Conservation (phyloP, 2,797 vertebrate genomes). For the Acanthornis magna region DNA sequence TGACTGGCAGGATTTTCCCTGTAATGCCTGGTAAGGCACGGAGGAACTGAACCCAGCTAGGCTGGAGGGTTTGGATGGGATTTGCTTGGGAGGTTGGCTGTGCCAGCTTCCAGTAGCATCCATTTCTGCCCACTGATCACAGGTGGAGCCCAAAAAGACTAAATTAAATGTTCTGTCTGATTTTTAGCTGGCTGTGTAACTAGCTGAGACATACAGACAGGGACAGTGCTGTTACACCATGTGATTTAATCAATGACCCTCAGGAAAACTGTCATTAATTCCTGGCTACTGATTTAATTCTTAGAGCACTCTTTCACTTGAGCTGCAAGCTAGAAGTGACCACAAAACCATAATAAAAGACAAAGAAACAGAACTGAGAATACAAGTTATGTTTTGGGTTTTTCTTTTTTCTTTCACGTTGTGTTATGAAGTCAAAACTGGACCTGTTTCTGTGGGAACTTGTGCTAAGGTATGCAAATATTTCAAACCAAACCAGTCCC, state of each 20-base stretch:
- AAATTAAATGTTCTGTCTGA: background rate
- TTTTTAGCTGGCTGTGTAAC: background rate
- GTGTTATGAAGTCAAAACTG: slow-evolving; percentile 53
- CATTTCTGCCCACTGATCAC: background rate
- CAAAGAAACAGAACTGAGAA: background rate
- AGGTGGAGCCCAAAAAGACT: background rate
- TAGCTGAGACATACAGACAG: background rate
- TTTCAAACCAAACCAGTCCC: slow-evolving; percentile 53
- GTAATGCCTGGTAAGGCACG: background rate
- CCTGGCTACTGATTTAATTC: background rate
- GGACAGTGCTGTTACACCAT: background rate
- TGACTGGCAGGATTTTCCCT: background rate
- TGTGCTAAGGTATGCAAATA: slow-evolving; percentile 66
- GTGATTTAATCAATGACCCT: background rate
- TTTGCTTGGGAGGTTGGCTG: background rate
- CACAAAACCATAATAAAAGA: background rate
- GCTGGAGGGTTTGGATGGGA: background rate
- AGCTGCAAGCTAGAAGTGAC: background rate
- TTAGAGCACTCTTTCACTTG: background rate
- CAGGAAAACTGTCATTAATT: background rate
- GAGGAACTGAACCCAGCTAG: background rate
- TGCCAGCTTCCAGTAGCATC: background rate
- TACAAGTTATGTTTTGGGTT: background rate
- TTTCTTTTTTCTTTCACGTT: background rate
- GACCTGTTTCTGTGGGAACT: slow-evolving; percentile 67